Evolutionary conservation across 2,113 vertebrate genomes (phyloP).

Genomic region (Acinonyx jubatus): DNA sequence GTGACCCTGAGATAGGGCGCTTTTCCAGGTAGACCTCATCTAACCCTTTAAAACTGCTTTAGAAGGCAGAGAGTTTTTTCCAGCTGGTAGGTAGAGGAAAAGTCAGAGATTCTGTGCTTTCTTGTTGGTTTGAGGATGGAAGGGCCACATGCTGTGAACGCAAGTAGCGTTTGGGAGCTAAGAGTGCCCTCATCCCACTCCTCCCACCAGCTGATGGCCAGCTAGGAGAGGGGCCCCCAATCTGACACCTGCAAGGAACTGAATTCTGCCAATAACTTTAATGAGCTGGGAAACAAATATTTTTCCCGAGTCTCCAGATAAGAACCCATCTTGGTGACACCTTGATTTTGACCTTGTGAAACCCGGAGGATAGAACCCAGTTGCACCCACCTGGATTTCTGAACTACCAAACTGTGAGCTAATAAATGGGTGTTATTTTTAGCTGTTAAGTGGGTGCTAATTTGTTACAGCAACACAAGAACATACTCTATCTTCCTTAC

Average conservation of each 20-base stretch:
- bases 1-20: background rate
- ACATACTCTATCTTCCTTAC: background rate
- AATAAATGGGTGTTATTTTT: background rate
- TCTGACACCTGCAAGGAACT: background rate
- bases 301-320: background rate
- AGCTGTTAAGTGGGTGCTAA: background rate
- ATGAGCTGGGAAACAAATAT: background rate
- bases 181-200: background rate
- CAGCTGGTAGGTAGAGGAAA: background rate
- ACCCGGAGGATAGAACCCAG: background rate
- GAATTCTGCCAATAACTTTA: background rate
- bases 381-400: background rate
- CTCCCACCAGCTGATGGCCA: fast-evolving
- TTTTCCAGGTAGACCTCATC: background rate
- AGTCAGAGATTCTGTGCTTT: background rate
- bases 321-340: background rate
- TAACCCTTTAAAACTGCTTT: background rate
- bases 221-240: background rate
- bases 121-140: background rate
- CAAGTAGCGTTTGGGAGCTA: background rate
- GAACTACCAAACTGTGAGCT: background rate
- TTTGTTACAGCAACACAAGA: background rate
- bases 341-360: background rate
- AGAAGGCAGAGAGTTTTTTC: background rate
- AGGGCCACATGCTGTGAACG: background rate